phyloP scores from a whole-genome alignment of 2,113 vertebrate species.

The Boulengeromyrus knoepffleri region DNA sequence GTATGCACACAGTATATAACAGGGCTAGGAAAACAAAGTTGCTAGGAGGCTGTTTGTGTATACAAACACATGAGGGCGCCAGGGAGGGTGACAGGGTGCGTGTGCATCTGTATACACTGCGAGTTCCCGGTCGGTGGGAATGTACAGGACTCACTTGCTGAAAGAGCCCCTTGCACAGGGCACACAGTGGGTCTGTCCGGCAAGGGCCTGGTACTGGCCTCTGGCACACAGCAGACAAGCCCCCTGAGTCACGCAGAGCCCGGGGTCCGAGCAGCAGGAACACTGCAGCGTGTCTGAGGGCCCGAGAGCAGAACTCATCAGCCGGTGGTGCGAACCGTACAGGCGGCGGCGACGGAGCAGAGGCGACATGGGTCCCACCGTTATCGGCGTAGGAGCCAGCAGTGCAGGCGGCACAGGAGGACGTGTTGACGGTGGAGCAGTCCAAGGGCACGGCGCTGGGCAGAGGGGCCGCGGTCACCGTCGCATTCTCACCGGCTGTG shows the following conservation, averaged over 20 bases:
- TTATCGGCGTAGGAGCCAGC: slow-evolving; percentile 60
- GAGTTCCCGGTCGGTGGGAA: no score
- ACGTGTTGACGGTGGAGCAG: slow-evolving; percentile 63
- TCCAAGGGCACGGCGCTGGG: slow-evolving; percentile 43
- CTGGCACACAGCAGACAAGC: slow-evolving; percentile 60
- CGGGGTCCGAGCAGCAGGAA: slow-evolving; percentile 54
- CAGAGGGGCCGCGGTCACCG: slow-evolving; percentile 40
- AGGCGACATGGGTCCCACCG: slow-evolving; percentile 38
- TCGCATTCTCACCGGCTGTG: slow-evolving; percentile 39
- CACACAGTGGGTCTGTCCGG: slow-evolving; percentile 59
- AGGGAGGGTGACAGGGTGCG: neutral
- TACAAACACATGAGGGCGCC: neutral
- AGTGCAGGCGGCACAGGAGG: slow-evolving; percentile 60
- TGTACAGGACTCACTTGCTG: slow-evolving; percentile 55
- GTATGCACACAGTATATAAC: neutral
- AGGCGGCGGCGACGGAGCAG: neutral
- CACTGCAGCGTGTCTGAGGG: slow-evolving; percentile 61
- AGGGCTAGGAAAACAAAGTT: no score
- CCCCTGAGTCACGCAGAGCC: slow-evolving; percentile 53
- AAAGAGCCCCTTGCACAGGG: slow-evolving; percentile 67
- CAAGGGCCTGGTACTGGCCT: slow-evolving; percentile 66
- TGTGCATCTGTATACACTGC: neutral
- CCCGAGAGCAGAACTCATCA: neutral
- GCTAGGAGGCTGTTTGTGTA: neutral
- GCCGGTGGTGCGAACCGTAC: neutral